A percentile compares a stretch with the other conserved stretches of the same genome.
phyloP scores from a whole-genome alignment of 2,797 vertebrate species.

The Sebastes vulpes region DNA sequence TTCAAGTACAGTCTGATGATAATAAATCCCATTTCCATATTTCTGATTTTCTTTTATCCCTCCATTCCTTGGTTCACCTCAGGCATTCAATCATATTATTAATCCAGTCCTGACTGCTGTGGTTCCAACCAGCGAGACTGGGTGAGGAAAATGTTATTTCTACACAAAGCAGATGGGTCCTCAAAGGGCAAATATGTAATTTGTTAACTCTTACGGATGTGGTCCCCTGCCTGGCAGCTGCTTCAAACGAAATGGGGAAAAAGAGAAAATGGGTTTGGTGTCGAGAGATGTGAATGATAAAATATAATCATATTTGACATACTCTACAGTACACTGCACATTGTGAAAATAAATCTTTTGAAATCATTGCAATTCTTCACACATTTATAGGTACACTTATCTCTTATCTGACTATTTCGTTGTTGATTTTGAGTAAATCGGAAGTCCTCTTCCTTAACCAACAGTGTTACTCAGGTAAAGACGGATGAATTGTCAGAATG shows the following conservation, averaged over 20 bases:
- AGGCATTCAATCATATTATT: conserved; percentile 65
- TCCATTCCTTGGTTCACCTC: conserved; percentile 27
- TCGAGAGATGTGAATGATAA: conserved; percentile 20
- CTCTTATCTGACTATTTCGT: background rate
- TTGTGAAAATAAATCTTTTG: background rate
- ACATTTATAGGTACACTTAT: background rate
- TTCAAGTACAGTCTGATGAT: conserved; percentile 36
- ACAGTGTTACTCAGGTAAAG: background rate
- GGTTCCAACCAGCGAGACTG: conserved; percentile 48
- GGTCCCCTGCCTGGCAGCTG: conserved; percentile 38
- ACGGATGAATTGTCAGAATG: background rate
- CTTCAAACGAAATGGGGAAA: conserved; percentile 18
- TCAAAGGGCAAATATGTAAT: conserved; percentile 77
- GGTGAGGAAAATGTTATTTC: conserved; percentile 72
- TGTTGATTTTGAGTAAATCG: background rate
- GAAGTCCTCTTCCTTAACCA: background rate
- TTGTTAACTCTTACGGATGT: conserved; percentile 56
- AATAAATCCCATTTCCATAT: conserved; percentile 64
- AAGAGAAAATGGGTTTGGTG: conserved; percentile 28
- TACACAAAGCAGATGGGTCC: conserved; percentile 64
- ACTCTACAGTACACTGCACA: background rate
- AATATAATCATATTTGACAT: conserved; percentile 3
- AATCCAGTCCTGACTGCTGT: conserved; percentile 61
- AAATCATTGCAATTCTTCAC: background rate
- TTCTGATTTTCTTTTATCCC: conserved; percentile 49